phyloP scores from a whole-genome alignment of 1,140 invertebrate genomes.

The Calosoma granatense region DNA sequence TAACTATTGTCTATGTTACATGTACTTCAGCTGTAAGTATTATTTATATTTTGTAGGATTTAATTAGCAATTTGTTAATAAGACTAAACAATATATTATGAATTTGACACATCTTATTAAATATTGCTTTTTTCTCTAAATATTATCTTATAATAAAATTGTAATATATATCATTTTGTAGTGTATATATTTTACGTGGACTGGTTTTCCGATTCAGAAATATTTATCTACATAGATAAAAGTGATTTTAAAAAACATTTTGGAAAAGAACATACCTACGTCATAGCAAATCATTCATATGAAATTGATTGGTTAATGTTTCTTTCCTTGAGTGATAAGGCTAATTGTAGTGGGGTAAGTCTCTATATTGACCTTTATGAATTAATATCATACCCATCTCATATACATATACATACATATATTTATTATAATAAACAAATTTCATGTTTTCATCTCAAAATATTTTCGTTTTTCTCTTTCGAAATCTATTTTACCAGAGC shows the following conservation, averaged over 20 bases:
- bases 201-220: conserved; percentile 79
- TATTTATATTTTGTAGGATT: background rate
- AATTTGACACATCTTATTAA: background rate
- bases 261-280: conserved; percentile 79
- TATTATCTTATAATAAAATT: background rate
- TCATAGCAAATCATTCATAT: conserved; percentile 91
- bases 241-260: conserved; percentile 68
- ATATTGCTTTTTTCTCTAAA: background rate
- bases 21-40: background rate
- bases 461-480: background rate
- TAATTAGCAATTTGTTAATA: background rate
- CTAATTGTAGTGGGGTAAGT: conserved; percentile 66
- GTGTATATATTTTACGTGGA: conserved; percentile 82
- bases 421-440: background rate
- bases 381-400: background rate
- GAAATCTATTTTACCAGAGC: background rate
- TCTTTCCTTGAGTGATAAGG: conserved; percentile 74
- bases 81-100: background rate
- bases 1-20: background rate
- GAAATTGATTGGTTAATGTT: conserved; percentile 92
- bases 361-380: conserved; percentile 7
- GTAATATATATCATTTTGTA: conserved; percentile 9
- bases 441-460: background rate
- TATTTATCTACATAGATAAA: conserved; percentile 68
- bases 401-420: background rate